Percentiles rank a stretch among this genome's conserved stretches.
phyloP scores from a whole-genome alignment of 2,797 vertebrate genomes.

The Cossypha caffra region DNA sequence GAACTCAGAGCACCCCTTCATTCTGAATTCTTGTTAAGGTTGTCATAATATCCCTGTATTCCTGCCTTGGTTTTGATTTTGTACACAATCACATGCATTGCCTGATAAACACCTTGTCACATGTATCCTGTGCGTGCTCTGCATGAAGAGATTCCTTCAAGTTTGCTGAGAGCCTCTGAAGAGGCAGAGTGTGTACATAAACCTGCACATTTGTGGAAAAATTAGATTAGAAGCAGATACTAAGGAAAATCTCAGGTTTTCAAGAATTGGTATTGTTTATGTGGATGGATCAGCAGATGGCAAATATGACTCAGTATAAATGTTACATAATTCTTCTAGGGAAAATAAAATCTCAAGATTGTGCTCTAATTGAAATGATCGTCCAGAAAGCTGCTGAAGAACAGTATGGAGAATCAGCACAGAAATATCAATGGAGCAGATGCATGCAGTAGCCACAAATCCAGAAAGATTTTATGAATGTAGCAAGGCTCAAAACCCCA shows the following conservation, averaged over 20 bases:
- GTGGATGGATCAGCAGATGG: constrained; percentile 61
- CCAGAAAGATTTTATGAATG: not conserved
- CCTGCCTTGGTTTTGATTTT: not conserved
- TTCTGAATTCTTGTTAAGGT: not conserved
- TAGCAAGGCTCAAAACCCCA: not conserved
- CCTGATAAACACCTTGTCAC: not conserved
- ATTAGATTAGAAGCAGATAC: not conserved
- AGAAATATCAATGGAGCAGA: constrained; percentile 36
- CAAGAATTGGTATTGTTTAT: constrained; percentile 48
- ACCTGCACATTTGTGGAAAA: not conserved
- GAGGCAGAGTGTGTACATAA: not conserved
- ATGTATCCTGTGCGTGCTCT: not conserved
- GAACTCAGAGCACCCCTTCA: not conserved
- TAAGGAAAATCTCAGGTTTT: not conserved
- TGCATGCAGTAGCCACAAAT: not conserved
- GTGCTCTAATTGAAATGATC: constrained; percentile 45
- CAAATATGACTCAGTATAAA: constrained; percentile 64
- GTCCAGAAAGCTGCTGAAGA: constrained; percentile 24
- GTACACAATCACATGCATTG: not conserved
- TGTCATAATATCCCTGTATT: not conserved
- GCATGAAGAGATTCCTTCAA: not conserved
- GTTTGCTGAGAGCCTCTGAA: not conserved
- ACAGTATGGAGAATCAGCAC: not conserved
- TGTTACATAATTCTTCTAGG: constrained; percentile 44
- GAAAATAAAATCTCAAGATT: constrained; percentile 55